Percentiles rank a stretch among this genome's conserved stretches.
Evolutionary conservation across 2,113 vertebrate genomes (phyloP).

Genomic region (Kryptolebias marmoratus): DNA sequence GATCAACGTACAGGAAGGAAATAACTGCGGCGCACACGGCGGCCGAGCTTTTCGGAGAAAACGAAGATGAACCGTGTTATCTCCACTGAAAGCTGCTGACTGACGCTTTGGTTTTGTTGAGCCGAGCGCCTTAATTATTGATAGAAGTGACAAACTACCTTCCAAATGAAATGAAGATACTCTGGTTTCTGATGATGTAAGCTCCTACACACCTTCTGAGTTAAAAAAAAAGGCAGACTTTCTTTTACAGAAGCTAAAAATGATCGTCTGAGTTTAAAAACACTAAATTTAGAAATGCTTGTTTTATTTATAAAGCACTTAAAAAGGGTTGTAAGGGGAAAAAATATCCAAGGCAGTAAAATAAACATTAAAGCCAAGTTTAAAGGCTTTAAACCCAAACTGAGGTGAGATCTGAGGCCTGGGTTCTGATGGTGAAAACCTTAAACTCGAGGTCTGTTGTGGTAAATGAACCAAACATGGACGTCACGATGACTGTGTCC

Average conservation of each 20-base stretch:
- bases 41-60: not conserved
- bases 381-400: too few relatives aligned
- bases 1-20: not conserved
- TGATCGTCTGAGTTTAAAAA: not conserved
- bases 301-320: not conserved
- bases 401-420: too few relatives aligned
- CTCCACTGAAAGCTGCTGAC: conserved; percentile 19
- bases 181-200: conserved; percentile 35
- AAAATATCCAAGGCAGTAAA: not conserved
- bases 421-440: too few relatives aligned
- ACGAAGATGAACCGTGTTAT: not conserved
- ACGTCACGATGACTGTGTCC: too few relatives aligned
- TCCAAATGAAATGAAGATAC: conserved; percentile 42
- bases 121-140: conserved; percentile 54
- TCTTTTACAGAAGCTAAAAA: not conserved
- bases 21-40: conserved; percentile 6
- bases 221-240: not conserved
- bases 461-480: too few relatives aligned
- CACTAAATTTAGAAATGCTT: not conserved
- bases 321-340: not conserved
- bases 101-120: conserved; percentile 30
- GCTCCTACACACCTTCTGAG: conserved; percentile 24
- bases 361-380: not conserved
- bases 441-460: too few relatives aligned
- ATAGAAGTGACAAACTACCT: conserved; percentile 40